Evolutionary conservation across 2,888 invertebrate species (phyloP), one percentile per base, ranked within the genome.

Genomic region (Lymantria dispar): DNA sequence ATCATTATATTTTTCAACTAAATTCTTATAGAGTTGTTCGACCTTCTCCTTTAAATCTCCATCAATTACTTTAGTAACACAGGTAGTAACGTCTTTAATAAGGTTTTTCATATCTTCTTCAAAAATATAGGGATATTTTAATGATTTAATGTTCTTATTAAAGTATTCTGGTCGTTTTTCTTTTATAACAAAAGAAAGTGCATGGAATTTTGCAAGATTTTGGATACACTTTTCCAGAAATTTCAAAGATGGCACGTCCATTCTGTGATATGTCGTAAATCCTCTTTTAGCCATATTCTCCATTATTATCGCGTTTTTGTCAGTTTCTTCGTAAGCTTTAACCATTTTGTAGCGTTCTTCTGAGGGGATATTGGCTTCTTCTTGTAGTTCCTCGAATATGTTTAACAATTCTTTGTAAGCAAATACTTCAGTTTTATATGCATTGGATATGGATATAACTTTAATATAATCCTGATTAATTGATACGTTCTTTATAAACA

Each of bases 201-300:
- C 74, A 47, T 82, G 80, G 13, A 80, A 72, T 50, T 68, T 78
- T 0, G 80, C 82, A n/a, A n/a, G n/a, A n/a, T n/a, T n/a, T n/a
- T n/a, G n/a, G n/a, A n/a, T n/a, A n/a, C n/a, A n/a, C n/a, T n/a
- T n/a, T n/a, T n/a, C n/a, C n/a, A n/a, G n/a, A n/a, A n/a, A n/a
- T n/a, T n/a, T n/a, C n/a, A n/a, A n/a, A n/a, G n/a, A n/a, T n/a
- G n/a, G n/a, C n/a, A n/a, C n/a, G n/a, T n/a, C n/a, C n/a, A n/a
- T n/a, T 61, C 75, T 69, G 8, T 68, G 54, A 39, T 62, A 61
- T 0, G 70, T 72, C 47, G 62, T 54, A 36, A 54, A 84, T 2
- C 76, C 78, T 47, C 62, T 63, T 43, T 58, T 69, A 7, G 54
- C 14, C 12, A 82, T 37, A 53, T 81, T 80, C 47, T 80, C 79